Evolutionary conservation across 2,797 vertebrate genomes (phyloP), one percentile per base, ranked within the genome.

Genomic region (Poeciliopsis infans): DNA sequence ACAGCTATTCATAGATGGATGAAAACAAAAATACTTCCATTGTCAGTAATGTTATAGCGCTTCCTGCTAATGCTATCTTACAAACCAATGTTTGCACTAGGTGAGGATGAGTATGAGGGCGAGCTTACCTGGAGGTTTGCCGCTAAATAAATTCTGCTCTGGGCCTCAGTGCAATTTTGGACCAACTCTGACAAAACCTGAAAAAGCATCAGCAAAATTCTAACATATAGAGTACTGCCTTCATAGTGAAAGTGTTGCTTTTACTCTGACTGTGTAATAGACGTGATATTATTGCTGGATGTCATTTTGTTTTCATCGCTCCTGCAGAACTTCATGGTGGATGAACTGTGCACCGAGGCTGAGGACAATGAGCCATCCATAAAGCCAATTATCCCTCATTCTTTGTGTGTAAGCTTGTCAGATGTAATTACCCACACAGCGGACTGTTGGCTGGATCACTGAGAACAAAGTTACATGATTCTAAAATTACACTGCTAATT

Each of bases 401-500:
- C 68, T 76, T 79, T 61, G 59, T 74, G 79, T 64, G 74, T 79
- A 1, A 66, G 82, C 80, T 53, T 74, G 80, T 87, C 88, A 80
- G 69, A 85, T 83, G 77, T 89, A 89, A 89, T 86, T 82, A 85
- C 53, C 71, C 72, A 1, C 2, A 72, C 46, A 0, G 79, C 75
- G 28, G 59, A 70, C 70, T 4, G 46, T 45, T 76, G 81, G 69
- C 64, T 72, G 61, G 72, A 84, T 87, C 83, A 59, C 70, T 86
- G 85, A 80, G 84, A 84, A 76, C 74, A 83, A 87, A 88, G 84
- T 79, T 79, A 77, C 79, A 81, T 76, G 81, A 87, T 87, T 82
- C 85, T 80, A 85, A 86, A 87, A 68, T 86, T 79, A 82, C 79
- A 83, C 51, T 25, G 12, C 83, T 87, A 86, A 86, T 90, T 88